These are phyloP conservation scores for Mixornis gularis DNA, from an alignment of 2,113 vertebrate species.

Conservation along the genomic window DNA sequence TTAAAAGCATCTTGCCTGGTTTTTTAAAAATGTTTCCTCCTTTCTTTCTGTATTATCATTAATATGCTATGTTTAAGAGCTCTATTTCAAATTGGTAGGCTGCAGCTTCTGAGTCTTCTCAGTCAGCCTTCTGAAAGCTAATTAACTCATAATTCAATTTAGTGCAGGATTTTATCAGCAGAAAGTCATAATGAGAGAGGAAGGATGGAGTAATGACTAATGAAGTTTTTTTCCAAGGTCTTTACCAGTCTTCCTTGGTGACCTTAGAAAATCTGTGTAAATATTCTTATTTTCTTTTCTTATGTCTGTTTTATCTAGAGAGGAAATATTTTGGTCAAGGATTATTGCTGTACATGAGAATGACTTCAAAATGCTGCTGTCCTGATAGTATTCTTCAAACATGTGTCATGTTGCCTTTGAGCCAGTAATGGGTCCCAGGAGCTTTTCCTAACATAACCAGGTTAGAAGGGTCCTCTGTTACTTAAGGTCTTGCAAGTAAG, in stretches of 20 bases:
- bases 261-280: not conserved
- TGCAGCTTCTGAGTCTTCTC: not conserved
- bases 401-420: not conserved
- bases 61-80: not conserved
- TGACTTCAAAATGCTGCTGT: not conserved
- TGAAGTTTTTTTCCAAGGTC: not conserved
- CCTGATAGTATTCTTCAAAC: not conserved
- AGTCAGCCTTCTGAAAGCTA: slow-evolving; percentile 8
- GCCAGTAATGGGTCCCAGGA: not conserved
- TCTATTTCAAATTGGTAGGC: not conserved
- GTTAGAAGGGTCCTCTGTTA: not conserved
- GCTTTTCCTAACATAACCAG: not conserved
- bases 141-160: slow-evolving; percentile 28
- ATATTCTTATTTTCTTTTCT: not conserved
- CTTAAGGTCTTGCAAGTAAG: not conserved
- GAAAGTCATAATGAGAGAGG: not conserved
- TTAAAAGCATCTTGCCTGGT: not conserved
- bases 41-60: not conserved
- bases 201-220: not conserved
- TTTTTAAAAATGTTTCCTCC: not conserved
- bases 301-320: not conserved
- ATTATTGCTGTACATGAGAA: not conserved
- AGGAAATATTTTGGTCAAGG: not conserved
- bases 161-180: not conserved
- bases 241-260: not conserved